Base-by-base conservation (phyloP, 2,888 invertebrate genomes). In the Eurytoma californica region DNA sequence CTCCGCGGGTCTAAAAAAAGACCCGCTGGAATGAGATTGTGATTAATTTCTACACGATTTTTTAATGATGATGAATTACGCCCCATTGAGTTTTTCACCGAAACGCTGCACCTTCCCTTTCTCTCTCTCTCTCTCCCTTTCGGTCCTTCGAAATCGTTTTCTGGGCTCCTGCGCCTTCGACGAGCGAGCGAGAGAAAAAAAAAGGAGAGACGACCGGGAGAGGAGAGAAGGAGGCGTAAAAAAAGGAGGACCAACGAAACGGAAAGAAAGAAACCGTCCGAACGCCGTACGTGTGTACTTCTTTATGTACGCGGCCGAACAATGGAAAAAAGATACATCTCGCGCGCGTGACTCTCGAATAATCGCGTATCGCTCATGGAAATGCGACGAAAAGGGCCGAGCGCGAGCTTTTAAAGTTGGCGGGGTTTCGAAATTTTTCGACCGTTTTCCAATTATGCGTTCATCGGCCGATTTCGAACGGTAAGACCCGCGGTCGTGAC, bases 131-230 rank as follows among this genome's bases (percentile, higher is more conserved):
- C 39, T 55, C 55, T 53, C 47, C 7, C 39, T 24, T 24, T 67
- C 3, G 61, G 55, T 68, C 79, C 79, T 83, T 84, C 82, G 82
- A 82, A 81, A 80, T 82, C 74, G 68, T 75, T 78, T 70, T 80
- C 61, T 76, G 65, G 68, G n/a, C 49, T 20, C 53, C 65, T 55
- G 60, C 61, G 30, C 18, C 18, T 70, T 67, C 72, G 74, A 69
- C 60, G 51, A 57, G 53, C 53, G 28, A 55, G n/a, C 39, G 68
- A 20, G 12, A 30, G 16, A 30, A 18, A 70, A n/a, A 51, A 68
- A 69, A 53, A 51, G 20, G 47, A n/a, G 24, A n/a, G 24, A 57
- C 3, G 20, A 20, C 18, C 28, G 7, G n/a, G 24, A 18, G 18
- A 47, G 20, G 30, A 67, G 51, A 72, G n/a, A 49, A 24, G 39